Evolutionary conservation across 2,797 vertebrate species (phyloP).

Genomic region (Kryptopterus vitreolus): DNA sequence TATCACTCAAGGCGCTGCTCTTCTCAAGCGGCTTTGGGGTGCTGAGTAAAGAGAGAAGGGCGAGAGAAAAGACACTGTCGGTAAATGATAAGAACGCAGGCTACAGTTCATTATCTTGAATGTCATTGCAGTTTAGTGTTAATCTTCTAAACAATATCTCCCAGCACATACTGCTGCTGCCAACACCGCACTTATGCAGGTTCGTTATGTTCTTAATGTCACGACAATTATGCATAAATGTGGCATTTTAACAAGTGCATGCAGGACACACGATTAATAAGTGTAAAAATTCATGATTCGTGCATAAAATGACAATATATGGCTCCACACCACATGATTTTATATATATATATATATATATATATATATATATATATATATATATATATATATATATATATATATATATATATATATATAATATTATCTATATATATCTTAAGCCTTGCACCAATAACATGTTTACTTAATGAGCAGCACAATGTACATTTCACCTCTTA

Average conservation of each 20-base stretch:
- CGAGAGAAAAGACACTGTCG: not conserved
- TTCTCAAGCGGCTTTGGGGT: constrained; percentile 47
- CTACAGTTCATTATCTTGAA: not conserved
- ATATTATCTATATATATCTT: no score
- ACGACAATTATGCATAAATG: not conserved
- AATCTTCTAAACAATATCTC: constrained; percentile 1
- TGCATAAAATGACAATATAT: not conserved
- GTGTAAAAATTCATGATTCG: not conserved
- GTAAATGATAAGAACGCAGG: not conserved
- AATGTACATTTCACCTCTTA: not conserved
- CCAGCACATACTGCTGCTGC: not conserved
- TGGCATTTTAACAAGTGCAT: not conserved
- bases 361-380: no score
- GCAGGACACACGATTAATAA: not conserved
- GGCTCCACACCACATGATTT: not conserved
- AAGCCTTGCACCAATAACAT: not conserved
- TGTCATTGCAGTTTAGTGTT: not conserved
- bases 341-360: no score
- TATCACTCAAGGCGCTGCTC: constrained; percentile 57
- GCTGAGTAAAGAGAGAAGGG: constrained; percentile 48
- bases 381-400: no score
- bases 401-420: no score
- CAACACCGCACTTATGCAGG: not conserved
- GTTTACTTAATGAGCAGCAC: not conserved
- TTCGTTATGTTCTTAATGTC: not conserved